Evolutionary conservation across 2,888 invertebrate genomes (phyloP), one percentile per base, ranked within the genome.

Genomic region (Tenthredo livida): DNA sequence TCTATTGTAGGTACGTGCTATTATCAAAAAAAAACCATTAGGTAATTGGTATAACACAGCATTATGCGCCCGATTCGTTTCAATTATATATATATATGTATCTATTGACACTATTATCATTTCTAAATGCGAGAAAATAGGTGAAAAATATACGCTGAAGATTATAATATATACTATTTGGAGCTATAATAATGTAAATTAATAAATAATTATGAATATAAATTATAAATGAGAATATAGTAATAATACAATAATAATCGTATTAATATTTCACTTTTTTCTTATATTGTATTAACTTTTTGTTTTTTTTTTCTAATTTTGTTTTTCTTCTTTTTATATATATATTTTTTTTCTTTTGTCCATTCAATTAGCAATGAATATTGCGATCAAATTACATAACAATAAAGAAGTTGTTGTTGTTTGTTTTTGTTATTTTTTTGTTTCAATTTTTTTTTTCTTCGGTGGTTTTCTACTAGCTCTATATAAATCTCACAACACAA

Each of bases 401-500:
- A 67, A 67, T 25, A 33, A 67, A 15, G 33, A 67, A 25, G 33
- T 33, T 33, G 29, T 33, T 7, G 2, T 12, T 12, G 12, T 67
- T 67, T 61, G 10, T 61, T 67, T 67, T 33, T 33, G n/a, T n/a
- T n/a, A n/a, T 33, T 33, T 33, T 33, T 33, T 33, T 33, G 2
- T 33, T 33, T 33, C 4, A 29, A 29, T 29, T 29, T 29, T 0
- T 33, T 2, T 33, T 4, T 33, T 67, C 33, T 67, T 33, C 67
- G 67, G 67, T 67, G 33, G 67, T 67, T 67, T 67, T 67, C 33
- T 25, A 54, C 29, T 67, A 67, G 12, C 67, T 33, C 33, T 67
- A 67, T 67, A 67, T 80, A 12, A 61, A 61, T 47, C 61, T 80
- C 58, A 65, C 61, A 80, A 77, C 54, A 77, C 77, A 77, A 50